Conservation (phyloP, 2,113 vertebrate genomes). For the Lontra canadensis region DNA sequence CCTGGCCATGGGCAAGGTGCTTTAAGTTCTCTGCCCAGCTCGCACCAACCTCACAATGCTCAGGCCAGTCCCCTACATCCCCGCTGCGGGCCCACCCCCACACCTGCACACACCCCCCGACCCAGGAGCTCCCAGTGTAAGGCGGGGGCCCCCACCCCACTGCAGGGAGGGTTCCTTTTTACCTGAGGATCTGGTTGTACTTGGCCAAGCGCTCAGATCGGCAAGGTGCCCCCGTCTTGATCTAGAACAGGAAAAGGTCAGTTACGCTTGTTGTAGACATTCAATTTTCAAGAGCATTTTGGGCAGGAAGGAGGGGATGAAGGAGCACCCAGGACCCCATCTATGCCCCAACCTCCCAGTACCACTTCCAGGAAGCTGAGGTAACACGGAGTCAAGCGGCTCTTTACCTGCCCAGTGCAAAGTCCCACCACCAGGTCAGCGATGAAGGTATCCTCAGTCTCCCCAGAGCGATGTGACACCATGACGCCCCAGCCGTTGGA, state of each 20-base stretch:
- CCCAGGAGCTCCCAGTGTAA: background rate
- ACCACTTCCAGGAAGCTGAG: background rate
- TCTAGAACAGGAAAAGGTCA: slow-evolving; percentile 83
- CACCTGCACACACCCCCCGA: rapidly evolving
- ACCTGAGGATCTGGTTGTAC: slow-evolving; percentile 99
- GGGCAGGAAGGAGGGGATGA: background rate
- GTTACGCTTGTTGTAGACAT: rapidly evolving
- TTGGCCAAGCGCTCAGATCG: slow-evolving; percentile 97
- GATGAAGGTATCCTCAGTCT: slow-evolving; percentile 98
- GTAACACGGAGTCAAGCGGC: background rate
- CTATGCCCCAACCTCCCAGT: rapidly evolving
- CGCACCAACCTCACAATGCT: background rate
- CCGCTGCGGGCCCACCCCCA: background rate
- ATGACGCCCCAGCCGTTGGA: slow-evolving; percentile 97
- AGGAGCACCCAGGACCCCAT: no score
- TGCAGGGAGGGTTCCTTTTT: background rate
- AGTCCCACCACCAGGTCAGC: slow-evolving; percentile 97
- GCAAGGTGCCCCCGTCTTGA: slow-evolving; percentile 98
- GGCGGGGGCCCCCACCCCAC: background rate
- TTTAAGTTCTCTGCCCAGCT: rapidly evolving
- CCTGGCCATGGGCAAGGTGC: rapidly evolving
- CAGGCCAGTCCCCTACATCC: background rate
- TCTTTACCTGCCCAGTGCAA: slow-evolving; percentile 93
- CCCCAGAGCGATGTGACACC: slow-evolving; percentile 97
- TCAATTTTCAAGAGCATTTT: rapidly evolving